A percentile compares a stretch with the other conserved stretches of the same genome.
Conservation (phyloP, 2,797 vertebrate species). For the Anabacerthia variegaticeps region DNA sequence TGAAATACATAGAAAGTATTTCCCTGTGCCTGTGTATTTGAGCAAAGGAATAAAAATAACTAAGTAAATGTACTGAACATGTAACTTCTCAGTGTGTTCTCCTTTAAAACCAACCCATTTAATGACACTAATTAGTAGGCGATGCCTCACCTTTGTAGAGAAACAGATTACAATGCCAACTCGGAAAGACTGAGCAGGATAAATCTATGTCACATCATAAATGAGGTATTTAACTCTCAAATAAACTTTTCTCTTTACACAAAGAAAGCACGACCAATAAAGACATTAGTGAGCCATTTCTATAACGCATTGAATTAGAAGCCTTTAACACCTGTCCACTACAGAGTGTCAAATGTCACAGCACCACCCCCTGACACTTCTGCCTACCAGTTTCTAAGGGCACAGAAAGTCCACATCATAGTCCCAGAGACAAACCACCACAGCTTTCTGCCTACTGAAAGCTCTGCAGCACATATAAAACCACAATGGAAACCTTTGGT, state of each 20-base stretch:
- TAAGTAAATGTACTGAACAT: not conserved
- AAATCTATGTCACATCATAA: not conserved
- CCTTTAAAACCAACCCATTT: slow-evolving; percentile 35
- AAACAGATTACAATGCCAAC: not conserved
- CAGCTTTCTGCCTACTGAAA: not conserved
- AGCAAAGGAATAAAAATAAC: slow-evolving; percentile 27
- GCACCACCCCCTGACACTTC: not conserved
- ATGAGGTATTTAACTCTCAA: not conserved
- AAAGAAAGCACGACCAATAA: not conserved
- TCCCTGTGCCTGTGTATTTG: accelerated
- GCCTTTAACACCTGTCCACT: not conserved
- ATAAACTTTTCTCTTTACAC: not conserved
- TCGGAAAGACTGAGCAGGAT: not conserved
- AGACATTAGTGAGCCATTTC: not conserved
- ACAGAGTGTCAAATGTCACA: not conserved
- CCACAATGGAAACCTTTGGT: not conserved
- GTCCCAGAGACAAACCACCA: not conserved
- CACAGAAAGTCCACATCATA: not conserved
- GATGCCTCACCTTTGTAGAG: slow-evolving; percentile 23
- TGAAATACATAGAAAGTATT: not conserved
- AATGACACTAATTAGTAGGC: slow-evolving; percentile 48
- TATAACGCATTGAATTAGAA: not conserved
- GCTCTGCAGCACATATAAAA: not conserved
- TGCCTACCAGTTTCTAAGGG: not conserved
- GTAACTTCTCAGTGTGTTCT: not conserved